Base-by-base conservation (phyloP, 2,797 vertebrate species). In the Pseudochirops cupreus region DNA sequence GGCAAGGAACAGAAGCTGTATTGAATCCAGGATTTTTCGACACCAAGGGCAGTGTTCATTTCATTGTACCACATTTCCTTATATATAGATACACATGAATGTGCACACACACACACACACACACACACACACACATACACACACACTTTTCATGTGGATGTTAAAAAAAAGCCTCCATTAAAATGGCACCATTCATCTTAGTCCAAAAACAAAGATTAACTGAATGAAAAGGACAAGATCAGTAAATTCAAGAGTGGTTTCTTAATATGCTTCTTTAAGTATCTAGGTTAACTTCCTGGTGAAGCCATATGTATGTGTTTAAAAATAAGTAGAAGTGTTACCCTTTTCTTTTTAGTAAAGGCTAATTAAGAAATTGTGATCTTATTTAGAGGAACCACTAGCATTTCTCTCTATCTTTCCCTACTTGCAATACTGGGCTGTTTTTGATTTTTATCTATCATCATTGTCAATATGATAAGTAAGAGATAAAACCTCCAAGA, bases 181-280 rank as follows among this genome's bases (percentile, higher is more conserved):
- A 96, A 96, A 94, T 58, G 62, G 29, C 14, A 39, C 59, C 93
- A 94, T 91, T 93, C 28, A n/a, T 93, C 24, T 5, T 91, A 93
- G 55, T 21, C 53, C 28, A 55, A 18, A 94, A 96, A 93, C 11
- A 50, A 94, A 94, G 91, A 33, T 62, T 95, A 95, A 92, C 24
- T 92, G 62, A 67, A 18, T 50, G 18, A 62, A 96, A 91, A 93
- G 92, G 91, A 16, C 1, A 91, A 74, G 31, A 53, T 96, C 93
- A 94, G 53, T 91, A 96, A 91, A 95, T 96, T 90, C 62, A 95
- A 95, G 67, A 92, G 89, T 31, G 56, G 18, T 26, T 54, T 59
- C 54, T 95, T 94, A 50, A 24, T 95, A 46, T 56, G 26, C 56
- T 96, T 96, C 5, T 95, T 95, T 94, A 59, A 96, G 26, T 91